phyloP scores from a whole-genome alignment of 2,113 vertebrate species.

The Passer montanus region DNA sequence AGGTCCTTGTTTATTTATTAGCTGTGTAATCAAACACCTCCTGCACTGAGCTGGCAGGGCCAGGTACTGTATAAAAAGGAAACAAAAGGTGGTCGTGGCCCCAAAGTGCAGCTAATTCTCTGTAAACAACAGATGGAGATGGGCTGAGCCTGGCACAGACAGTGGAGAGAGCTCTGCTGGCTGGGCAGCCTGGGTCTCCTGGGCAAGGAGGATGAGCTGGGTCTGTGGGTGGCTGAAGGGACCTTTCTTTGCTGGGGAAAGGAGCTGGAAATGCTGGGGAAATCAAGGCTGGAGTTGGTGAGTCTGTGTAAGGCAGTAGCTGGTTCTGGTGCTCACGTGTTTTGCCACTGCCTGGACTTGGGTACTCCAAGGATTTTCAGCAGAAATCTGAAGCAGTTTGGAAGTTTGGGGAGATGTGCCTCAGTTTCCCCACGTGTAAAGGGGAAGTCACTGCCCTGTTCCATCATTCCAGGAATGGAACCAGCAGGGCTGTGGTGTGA shows the following conservation, averaged over 20 bases:
- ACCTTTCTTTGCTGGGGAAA: not conserved
- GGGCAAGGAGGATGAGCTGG: not conserved
- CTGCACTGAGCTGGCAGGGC: not conserved
- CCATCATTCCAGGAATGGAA: not conserved
- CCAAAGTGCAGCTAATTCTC: not conserved
- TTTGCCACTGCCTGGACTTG: not conserved
- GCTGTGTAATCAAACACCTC: slow-evolving; percentile 26
- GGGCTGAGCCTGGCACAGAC: not conserved
- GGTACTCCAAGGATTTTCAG: not conserved
- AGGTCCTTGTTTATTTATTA: slow-evolving; percentile 60
- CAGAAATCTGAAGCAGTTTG: not conserved
- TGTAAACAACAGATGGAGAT: not conserved
- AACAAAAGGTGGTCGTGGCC: slow-evolving; percentile 1
- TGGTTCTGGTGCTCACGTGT: not conserved
- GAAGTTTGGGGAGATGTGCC: not conserved
- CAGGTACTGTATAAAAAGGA: not conserved
- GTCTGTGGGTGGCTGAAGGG: not conserved
- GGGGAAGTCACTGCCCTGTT: not conserved
- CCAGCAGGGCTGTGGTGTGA: not conserved
- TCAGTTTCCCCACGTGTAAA: not conserved
- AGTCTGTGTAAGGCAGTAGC: not conserved
- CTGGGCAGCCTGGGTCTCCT: not conserved
- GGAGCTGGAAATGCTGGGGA: not conserved
- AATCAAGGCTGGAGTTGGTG: not conserved
- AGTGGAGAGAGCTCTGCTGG: no score